phyloP scores from a whole-genome alignment of 2,888 invertebrate species.

The Drosophila tripunctata region DNA sequence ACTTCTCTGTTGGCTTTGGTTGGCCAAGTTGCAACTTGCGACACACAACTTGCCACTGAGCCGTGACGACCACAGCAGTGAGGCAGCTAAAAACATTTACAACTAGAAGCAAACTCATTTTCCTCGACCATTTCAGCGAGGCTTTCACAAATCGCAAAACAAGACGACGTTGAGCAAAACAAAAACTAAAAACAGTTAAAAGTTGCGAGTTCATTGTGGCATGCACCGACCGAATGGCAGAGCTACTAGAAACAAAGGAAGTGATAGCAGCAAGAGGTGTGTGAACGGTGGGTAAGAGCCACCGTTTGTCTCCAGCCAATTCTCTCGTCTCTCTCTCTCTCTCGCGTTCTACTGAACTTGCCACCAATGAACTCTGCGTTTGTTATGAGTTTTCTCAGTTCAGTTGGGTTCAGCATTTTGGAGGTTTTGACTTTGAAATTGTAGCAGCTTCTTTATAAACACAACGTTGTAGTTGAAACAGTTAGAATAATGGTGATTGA shows the following conservation, averaged over 20 bases:
- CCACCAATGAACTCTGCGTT: slow-evolving; percentile 66
- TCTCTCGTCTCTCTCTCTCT: not conserved
- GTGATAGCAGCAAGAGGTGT: slow-evolving; percentile 13
- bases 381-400: slow-evolving; percentile 59
- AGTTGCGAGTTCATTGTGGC: slow-evolving; percentile 80
- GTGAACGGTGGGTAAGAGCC: no score
- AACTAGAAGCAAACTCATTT: slow-evolving; percentile 64
- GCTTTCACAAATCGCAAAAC: slow-evolving; percentile 78
- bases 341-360: slow-evolving; percentile 55
- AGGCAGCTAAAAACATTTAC: slow-evolving; percentile 11
- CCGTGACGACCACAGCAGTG: slow-evolving; percentile 27
- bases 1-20: slow-evolving; percentile 38
- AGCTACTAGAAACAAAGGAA: slow-evolving; percentile 12
- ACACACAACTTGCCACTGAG: not conserved
- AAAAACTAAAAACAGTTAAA: slow-evolving; percentile 67
- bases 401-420: slow-evolving; percentile 15
- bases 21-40: slow-evolving; percentile 50
- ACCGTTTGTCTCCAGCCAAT: slow-evolving; percentile 38
- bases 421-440: slow-evolving; percentile 19
- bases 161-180: slow-evolving; percentile 31
- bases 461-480: slow-evolving; percentile 47
- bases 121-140: slow-evolving; percentile 51
- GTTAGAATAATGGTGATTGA: slow-evolving; percentile 81
- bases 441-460: slow-evolving; percentile 53
- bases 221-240: slow-evolving; percentile 51